Conservation (phyloP, 2,113 vertebrate species). For the Oryctolagus cuniculus region mOryCun1.1 NC_091453.1:46010501-46011000, state of each 20-base stretch:
- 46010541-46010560: not conserved
- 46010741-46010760: no score
- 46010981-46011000: not conserved
- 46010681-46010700: no score
- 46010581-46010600: not conserved
- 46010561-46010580: not conserved
- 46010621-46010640: not conserved
- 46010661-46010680: no score
- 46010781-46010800: no score
- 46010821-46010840: no score
- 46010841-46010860: no score
- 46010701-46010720: no score
- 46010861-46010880: no score
- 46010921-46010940: not conserved
- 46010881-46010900: no score
- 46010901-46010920: not conserved
- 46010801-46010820: no score
- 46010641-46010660: not conserved
- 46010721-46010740: no score
- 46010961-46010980: not conserved
- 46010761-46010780: no score
- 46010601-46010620: not conserved
- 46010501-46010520: not conserved
- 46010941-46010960: not conserved
- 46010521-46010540: not conserved